Percentiles rank a stretch among this genome's conserved stretches.
Evolutionary conservation across 2,797 vertebrate genomes (phyloP).

Genomic region (Benthosema pterotum): DNA sequence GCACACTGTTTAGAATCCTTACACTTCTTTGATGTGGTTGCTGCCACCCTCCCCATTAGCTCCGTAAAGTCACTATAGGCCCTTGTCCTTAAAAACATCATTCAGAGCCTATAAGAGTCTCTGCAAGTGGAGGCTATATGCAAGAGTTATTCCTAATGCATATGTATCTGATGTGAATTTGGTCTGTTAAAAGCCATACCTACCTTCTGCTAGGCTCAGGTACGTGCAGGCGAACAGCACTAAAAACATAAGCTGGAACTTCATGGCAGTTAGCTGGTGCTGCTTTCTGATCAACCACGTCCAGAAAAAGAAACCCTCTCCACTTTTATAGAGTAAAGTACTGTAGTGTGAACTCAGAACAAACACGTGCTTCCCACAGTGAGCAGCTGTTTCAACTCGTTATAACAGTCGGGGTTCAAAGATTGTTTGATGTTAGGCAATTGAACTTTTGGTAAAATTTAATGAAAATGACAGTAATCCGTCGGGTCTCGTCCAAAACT

Average conservation of each 20-base stretch:
- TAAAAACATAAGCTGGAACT: constrained; percentile 60
- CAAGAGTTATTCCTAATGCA: not conserved
- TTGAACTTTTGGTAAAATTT: not conserved
- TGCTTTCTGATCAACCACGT: constrained; percentile 28
- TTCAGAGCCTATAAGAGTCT: too few species aligned
- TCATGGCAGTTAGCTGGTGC: constrained; percentile 64
- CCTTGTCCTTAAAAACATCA: too few species aligned
- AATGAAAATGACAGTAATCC: not conserved
- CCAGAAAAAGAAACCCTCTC: constrained; percentile 31
- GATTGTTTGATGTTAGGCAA: constrained; percentile 4
- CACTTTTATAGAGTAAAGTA: constrained; percentile 16
- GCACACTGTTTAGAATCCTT: too few species aligned
- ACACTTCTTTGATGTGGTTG: too few species aligned
- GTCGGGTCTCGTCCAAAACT: too few species aligned
- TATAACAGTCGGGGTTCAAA: not conserved
- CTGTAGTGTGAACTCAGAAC: constrained; percentile 12
- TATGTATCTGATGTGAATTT: not conserved
- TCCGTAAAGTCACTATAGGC: too few species aligned
- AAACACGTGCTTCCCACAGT: constrained; percentile 36
- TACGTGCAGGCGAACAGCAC: constrained; percentile 72
- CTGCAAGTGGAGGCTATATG: too few species aligned
- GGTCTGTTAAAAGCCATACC: constrained; percentile 5
- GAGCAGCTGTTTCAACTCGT: constrained; percentile 45
- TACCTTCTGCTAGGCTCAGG: constrained; percentile 77
- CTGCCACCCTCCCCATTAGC: too few species aligned